These are phyloP conservation scores for Didymodactylos carnosus DNA, from an alignment of 2,888 invertebrate species.

Conservation along the genomic window DNA sequence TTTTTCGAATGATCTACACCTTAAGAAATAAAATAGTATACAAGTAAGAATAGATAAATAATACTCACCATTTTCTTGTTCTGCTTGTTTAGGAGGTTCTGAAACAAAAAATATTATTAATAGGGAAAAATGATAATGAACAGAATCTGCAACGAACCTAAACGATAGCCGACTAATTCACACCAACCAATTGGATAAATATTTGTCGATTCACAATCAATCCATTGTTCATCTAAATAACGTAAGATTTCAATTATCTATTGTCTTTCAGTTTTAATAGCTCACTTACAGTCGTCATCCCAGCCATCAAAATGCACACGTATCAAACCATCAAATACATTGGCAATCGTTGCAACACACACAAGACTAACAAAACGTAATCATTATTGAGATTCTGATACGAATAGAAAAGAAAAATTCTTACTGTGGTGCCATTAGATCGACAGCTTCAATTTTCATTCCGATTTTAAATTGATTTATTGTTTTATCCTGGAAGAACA, in stretches of 20 bases:
- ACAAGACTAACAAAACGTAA: no score
- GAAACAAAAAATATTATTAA: no score
- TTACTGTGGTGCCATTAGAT: conserved; percentile 76
- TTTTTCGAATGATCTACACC: no score
- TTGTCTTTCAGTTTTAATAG: no score
- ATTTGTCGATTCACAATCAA: conserved; percentile 84
- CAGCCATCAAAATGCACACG: conserved; percentile 90
- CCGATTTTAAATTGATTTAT: conserved; percentile 71
- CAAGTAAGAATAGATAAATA: no score
- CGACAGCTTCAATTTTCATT: conserved; percentile 82
- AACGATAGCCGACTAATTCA: conserved; percentile 40
- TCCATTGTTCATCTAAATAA: conserved; percentile 93
- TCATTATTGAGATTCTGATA: no score
- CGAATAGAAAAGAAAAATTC: no score
- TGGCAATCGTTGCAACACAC: conserved; percentile 76
- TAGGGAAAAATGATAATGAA: no score
- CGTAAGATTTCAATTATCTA: no score
- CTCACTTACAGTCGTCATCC: conserved; percentile 77
- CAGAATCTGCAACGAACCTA: no score
- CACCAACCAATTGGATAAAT: conserved; percentile 95
- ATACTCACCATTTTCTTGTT: not conserved
- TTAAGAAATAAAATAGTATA: no score
- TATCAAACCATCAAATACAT: conserved; percentile 71
- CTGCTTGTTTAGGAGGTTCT: not conserved
- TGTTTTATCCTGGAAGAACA: conserved; percentile 44